Percentiles rank a stretch among this genome's conserved stretches.
These are phyloP conservation scores for Tupaia chinensis DNA, from an alignment of 2,113 vertebrate species.

Conservation along the genomic window DNA sequence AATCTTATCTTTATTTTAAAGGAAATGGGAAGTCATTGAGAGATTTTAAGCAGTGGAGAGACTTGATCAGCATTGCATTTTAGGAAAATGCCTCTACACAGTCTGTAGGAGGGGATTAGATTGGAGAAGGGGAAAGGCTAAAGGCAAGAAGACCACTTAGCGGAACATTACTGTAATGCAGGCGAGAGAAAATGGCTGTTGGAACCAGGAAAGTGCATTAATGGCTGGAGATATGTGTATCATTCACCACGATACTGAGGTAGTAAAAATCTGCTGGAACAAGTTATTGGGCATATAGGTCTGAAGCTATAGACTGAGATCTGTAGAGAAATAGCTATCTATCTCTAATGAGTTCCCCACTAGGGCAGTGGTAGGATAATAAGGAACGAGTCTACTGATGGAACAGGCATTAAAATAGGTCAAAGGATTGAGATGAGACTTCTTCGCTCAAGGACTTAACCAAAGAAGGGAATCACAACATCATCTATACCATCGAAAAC, in stretches of 20 bases:
- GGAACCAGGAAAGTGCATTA: constrained; percentile 26
- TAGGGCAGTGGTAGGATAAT: not conserved
- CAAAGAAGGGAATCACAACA: not conserved
- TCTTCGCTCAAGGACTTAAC: not conserved
- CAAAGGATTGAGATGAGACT: not conserved
- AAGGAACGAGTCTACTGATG: not conserved
- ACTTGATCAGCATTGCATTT: constrained; percentile 32
- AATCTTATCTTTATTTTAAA: constrained; percentile 40
- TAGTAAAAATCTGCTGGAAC: constrained; percentile 24
- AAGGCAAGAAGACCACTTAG: constrained; percentile 45
- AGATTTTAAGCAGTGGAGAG: constrained; percentile 44
- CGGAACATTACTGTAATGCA: not conserved
- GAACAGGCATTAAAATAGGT: not conserved
- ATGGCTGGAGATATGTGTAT: not conserved
- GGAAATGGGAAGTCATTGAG: constrained; percentile 34
- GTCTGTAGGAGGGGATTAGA: not conserved
- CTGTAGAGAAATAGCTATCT: constrained; percentile 13
- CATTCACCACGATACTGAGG: constrained; percentile 18
- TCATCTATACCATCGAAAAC: not conserved
- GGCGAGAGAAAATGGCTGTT: constrained; percentile 55
- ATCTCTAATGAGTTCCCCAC: not conserved
- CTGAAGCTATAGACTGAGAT: constrained; percentile 2
- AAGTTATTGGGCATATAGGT: not conserved
- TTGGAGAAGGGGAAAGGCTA: not conserved
- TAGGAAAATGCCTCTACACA: constrained; percentile 22